These are phyloP conservation scores for Corydoras sp. DNA, from an alignment of 2,113 vertebrate species.

Conservation along the genomic window DNA sequence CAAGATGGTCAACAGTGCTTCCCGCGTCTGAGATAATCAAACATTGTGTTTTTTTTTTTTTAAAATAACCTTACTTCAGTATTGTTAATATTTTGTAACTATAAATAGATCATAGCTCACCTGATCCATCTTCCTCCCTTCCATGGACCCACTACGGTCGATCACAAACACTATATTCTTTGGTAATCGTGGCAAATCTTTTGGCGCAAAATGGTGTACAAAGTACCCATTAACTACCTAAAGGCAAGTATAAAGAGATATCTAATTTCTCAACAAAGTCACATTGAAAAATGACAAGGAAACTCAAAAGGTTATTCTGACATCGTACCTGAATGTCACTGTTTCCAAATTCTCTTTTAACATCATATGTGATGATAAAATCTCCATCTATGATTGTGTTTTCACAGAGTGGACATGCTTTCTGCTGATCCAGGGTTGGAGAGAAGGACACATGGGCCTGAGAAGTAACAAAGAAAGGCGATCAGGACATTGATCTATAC, in stretches of 20 bases:
- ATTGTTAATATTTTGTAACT: background rate
- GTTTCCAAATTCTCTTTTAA: constrained; percentile 63
- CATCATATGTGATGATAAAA: constrained; percentile 82
- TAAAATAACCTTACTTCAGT: background rate
- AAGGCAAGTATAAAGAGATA: constrained; percentile 9
- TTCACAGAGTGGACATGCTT: constrained; percentile 72
- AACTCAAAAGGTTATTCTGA: background rate
- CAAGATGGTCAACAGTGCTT: constrained; percentile 49
- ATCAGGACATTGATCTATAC: too few species aligned
- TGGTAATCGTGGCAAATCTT: constrained; percentile 52
- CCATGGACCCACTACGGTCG: constrained; percentile 65
- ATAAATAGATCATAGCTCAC: constrained; percentile 33
- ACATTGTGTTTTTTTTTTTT: background rate
- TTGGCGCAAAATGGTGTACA: constrained; percentile 70
- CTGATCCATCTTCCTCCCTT: constrained; percentile 53
- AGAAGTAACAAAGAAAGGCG: background rate
- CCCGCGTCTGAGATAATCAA: constrained; percentile 37
- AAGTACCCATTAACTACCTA: constrained; percentile 73
- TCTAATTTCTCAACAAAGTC: background rate
- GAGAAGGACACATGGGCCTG: constrained; percentile 65
- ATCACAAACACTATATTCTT: constrained; percentile 72
- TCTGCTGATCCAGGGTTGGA: constrained; percentile 74
- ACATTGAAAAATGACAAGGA: background rate
- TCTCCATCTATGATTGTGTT: constrained; percentile 77
- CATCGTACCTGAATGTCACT: constrained; percentile 77